Percentiles rank a stretch among this genome's conserved stretches.
Conservation (phyloP, 2,113 vertebrate genomes). For the Benitochromis conjunctus region DNA sequence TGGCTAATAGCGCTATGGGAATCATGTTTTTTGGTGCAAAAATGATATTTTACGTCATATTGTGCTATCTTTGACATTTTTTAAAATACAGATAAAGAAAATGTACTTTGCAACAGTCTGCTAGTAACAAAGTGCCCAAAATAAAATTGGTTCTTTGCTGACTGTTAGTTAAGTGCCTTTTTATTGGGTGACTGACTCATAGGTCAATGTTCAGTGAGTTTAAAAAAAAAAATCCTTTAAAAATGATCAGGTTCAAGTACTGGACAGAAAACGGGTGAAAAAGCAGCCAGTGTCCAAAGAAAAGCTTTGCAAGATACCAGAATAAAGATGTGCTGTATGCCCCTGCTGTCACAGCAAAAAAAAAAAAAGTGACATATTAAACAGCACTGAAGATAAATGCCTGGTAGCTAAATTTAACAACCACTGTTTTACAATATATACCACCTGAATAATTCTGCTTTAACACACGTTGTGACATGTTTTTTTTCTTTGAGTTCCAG, state of each 20-base stretch:
- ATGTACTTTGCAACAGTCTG: background rate
- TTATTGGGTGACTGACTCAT: background rate
- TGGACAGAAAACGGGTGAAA: background rate
- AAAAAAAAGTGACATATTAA: constrained; percentile 10
- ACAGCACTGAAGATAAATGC: constrained; percentile 40
- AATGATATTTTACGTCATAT: background rate
- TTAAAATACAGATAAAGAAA: background rate
- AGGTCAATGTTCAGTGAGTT: background rate
- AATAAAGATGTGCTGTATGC: background rate
- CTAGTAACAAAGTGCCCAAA: background rate
- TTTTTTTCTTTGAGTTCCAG: background rate
- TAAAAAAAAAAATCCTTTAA: background rate
- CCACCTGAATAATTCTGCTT: constrained; percentile 72
- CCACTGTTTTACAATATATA: constrained; percentile 34
- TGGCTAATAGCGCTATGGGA: background rate
- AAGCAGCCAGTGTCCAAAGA: background rate
- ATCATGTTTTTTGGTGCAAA: background rate
- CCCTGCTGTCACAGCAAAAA: background rate
- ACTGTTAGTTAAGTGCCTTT: background rate
- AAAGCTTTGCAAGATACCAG: background rate
- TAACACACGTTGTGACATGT: constrained; percentile 55
- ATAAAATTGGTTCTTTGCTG: background rate
- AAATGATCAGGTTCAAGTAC: background rate
- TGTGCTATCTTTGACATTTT: background rate
- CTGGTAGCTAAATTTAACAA: constrained; percentile 24